phyloP scores from a whole-genome alignment of 2,113 vertebrate genomes.

The Cochlearius cochlearius region DNA sequence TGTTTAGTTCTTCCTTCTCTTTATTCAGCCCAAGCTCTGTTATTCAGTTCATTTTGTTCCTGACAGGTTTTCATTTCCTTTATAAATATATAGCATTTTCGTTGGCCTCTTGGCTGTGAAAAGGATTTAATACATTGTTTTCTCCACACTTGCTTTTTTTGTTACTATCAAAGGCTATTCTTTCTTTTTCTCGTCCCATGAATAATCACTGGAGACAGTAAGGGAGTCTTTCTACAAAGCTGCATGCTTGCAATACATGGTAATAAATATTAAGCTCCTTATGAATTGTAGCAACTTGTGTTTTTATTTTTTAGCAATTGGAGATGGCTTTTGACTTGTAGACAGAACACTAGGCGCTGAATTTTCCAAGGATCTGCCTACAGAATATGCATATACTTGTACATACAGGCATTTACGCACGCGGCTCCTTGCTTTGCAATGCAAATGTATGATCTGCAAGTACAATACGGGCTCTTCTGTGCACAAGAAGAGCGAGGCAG shows the following conservation, averaged over 20 bases:
- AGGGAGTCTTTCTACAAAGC: conserved; percentile 9
- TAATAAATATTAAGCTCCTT: conserved; percentile 60
- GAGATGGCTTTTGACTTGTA: conserved; percentile 50
- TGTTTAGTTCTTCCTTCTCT: conserved; percentile 27
- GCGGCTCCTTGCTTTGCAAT: not conserved
- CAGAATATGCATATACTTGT: not conserved
- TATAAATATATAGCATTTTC: conserved; percentile 69
- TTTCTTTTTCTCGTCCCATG: not conserved
- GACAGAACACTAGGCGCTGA: not conserved
- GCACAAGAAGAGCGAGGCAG: not conserved
- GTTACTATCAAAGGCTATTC: conserved; percentile 45
- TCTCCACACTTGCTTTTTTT: conserved; percentile 45
- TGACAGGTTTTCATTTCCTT: conserved; percentile 71
- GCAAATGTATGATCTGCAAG: conserved; percentile 16
- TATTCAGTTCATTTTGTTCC: conserved; percentile 55
- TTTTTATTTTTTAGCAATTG: conserved; percentile 52
- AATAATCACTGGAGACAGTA: conserved; percentile 41
- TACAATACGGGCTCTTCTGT: not conserved
- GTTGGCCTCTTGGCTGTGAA: conserved; percentile 60
- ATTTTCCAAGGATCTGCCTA: conserved; percentile 19
- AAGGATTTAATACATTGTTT: conserved; percentile 67
- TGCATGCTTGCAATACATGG: not conserved
- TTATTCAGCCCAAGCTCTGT: conserved; percentile 51
- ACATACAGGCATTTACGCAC: not conserved
- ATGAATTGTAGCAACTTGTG: conserved; percentile 43